These are phyloP conservation scores for Pachyseris speciosa DNA, from an alignment of 64 coral and sea anemone species.

Conservation along the genomic window DNA sequence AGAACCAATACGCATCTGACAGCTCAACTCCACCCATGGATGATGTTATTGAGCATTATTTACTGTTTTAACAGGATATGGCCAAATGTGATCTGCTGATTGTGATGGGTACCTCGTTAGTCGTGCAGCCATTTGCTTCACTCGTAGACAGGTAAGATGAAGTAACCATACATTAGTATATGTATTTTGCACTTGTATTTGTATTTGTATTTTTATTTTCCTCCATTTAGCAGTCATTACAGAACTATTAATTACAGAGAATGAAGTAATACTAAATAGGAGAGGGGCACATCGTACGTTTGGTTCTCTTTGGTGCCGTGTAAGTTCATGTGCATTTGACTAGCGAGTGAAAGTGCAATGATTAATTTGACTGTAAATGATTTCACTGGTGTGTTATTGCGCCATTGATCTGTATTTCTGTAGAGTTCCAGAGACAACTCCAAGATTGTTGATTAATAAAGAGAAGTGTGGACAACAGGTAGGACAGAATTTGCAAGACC, in stretches of 20 bases:
- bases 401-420: not conserved
- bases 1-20: too few species aligned
- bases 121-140: slow-evolving; percentile 95
- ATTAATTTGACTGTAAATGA: not conserved
- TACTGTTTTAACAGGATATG: slow-evolving; percentile 84
- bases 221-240: not conserved
- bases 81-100: slow-evolving; percentile 86
- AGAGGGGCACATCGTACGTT: too few species aligned
- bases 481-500: not conserved
- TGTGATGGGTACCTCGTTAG: slow-evolving; percentile 96
- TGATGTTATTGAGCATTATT: too few species aligned
- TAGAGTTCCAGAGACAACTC: slow-evolving; percentile 81
- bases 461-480: slow-evolving; percentile 89
- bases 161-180: not conserved
- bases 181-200: not conserved
- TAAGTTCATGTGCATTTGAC: too few species aligned
- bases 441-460: slow-evolving; percentile 93
- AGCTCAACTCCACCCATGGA: too few species aligned
- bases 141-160: slow-evolving; percentile 81
- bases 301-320: too few species aligned
- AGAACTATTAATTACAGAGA: too few species aligned
- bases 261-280: too few species aligned
- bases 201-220: too few species aligned
- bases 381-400: too few species aligned
- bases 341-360: too few species aligned